Evolutionary conservation across 2,888 invertebrate species (phyloP), one percentile per base, ranked within the genome.

Genomic region (Silvanus unidentatus): DNA sequence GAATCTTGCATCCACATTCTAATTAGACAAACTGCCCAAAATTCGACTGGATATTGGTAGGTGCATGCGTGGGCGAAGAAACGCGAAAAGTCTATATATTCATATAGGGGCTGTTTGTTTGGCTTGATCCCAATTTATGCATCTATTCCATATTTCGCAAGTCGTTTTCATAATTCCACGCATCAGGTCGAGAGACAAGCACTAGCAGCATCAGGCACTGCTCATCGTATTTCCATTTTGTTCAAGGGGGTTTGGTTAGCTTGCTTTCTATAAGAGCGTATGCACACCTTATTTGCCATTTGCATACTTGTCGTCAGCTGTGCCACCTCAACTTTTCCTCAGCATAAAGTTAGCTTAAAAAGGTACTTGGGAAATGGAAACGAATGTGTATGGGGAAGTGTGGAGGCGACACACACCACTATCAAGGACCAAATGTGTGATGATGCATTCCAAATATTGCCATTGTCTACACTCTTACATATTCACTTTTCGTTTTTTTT

Each of bases 241-340:
- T 44, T 48, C 44, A 44, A 49, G 48, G 44, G 43, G 48, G 45
- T 45, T n/a, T 42, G 47, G 44, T 40, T 47, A 47, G 42, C 22
- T 22, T 22, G 22, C 22, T 22, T 22, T 22, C 22, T 22, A 22
- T 22, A 22, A 22, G 8, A 22, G 15, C 48, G 42, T 40, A 42
- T 40, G 46, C 55, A 59, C 62, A 62, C 65, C 65, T 64, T 63
- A 64, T 55, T 40, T 58, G 61, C 62, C 63, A 73, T 73, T 74
- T 73, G 73, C 74, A 74, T 74, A 74, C 69, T 70, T 72, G 72
- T 72, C 72, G 73, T 73, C 74, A 74, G 73, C 74, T 73, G 73
- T 64, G 69, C 64, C 69, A 70, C 71, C 73, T 71, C 69, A 72
- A 72, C 71, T 73, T 72, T 72, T 71, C 71, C 67, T 57, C 64